Evolutionary conservation across 2,797 vertebrate genomes (phyloP).

Genomic region (Lepidocolaptes lacrymiger): DNA sequence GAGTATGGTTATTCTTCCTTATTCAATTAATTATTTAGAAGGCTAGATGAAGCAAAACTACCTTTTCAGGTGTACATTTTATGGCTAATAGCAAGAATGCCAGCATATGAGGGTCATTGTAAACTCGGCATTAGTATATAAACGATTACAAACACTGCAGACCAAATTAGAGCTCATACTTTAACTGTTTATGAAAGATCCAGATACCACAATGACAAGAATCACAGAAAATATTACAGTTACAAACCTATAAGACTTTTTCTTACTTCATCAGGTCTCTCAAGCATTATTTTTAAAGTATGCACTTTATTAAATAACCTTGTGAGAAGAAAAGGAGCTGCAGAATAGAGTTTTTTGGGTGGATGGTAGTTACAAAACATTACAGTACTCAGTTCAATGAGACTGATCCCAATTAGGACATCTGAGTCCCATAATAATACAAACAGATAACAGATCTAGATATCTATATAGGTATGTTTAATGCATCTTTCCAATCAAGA

Average conservation of each 20-base stretch:
- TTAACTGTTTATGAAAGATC: neutral
- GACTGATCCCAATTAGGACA: neutral
- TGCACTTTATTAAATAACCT: neutral
- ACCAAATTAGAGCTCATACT: neutral
- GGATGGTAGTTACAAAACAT: neutral
- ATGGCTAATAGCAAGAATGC: neutral
- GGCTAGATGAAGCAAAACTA: neutral
- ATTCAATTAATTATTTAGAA: neutral
- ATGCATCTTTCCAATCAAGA: neutral
- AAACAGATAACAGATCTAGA: neutral
- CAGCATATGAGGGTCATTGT: neutral
- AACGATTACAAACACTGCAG: neutral
- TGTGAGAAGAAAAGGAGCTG: neutral
- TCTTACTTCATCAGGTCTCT: neutral
- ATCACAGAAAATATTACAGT: neutral
- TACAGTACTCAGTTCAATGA: neutral
- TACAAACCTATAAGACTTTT: neutral
- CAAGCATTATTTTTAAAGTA: neutral
- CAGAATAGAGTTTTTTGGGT: neutral
- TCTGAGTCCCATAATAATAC: neutral
- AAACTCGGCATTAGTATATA: neutral
- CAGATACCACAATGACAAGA: neutral
- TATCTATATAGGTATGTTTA: neutral
- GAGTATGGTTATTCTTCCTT: neutral
- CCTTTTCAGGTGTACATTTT: neutral